Evolutionary conservation across 2,113 vertebrate genomes (phyloP).

Genomic region (Rhinoderma darwinii): DNA sequence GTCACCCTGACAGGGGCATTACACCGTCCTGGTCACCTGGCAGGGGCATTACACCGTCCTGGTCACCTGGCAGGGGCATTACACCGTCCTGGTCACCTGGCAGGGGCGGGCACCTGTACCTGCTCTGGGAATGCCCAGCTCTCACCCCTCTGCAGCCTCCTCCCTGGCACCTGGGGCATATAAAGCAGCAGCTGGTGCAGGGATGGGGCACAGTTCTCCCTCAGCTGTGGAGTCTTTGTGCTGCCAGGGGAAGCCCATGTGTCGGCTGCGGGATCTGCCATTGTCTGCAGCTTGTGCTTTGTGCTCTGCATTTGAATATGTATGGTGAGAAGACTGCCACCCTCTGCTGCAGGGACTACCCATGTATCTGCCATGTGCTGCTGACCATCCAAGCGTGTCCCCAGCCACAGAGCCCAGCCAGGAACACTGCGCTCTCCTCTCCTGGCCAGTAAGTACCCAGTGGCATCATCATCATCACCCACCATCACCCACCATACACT

Average conservation of each 20-base stretch:
- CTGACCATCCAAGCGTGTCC: slow-evolving; percentile 71
- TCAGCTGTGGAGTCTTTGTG: slow-evolving; percentile 7
- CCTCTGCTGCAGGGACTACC: slow-evolving; percentile 63
- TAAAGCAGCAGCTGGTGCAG: not conserved
- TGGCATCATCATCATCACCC: not conserved
- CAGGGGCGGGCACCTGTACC: not conserved
- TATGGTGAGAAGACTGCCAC: slow-evolving; percentile 45
- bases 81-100: slow-evolving; percentile 21
- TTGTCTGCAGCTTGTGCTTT: slow-evolving; percentile 56
- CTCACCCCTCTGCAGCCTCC: not conserved
- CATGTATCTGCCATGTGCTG: slow-evolving; percentile 70
- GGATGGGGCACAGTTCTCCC: not conserved
- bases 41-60: not conserved
- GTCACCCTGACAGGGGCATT: not conserved
- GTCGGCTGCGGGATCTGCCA: slow-evolving; percentile 21
- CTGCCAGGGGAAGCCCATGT: slow-evolving; percentile 14
- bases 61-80: not conserved
- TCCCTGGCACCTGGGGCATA: slow-evolving; percentile 9
- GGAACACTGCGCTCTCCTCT: slow-evolving; percentile 61
- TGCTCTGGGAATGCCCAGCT: not conserved
- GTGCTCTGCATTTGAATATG: slow-evolving; percentile 56
- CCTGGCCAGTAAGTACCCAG: slow-evolving; percentile 71
- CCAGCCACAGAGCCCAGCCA: slow-evolving; percentile 71
- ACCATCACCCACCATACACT: not conserved
- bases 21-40: not conserved